Evolutionary conservation across 53 echinoderm and acorn worm genomes (phyloP).

Genomic region (Zoroaster sp.): DNA sequence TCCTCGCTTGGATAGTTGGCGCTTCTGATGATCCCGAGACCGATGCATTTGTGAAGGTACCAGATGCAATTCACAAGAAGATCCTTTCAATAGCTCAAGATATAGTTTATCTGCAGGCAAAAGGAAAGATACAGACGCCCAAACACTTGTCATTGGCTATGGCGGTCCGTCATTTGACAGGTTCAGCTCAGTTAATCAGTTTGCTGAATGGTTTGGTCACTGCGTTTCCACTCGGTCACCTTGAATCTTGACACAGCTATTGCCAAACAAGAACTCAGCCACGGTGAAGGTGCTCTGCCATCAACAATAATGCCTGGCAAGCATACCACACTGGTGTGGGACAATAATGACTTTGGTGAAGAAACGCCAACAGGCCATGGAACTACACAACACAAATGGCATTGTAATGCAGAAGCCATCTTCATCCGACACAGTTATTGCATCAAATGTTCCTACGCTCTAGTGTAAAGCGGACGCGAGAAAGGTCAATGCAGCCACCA

Average conservation of each 20-base stretch:
- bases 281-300: neutral
- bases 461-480: neutral
- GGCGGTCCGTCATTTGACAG: constrained; percentile 33
- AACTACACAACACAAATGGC: constrained; percentile 60
- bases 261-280: constrained; percentile 2
- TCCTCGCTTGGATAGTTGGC: constrained; percentile 53
- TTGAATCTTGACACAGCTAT: neutral
- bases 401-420: constrained; percentile 60
- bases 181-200: constrained; percentile 43
- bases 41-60: neutral
- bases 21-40: constrained; percentile 33
- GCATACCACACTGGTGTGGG: constrained; percentile 57
- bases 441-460: neutral
- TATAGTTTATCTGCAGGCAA: constrained; percentile 36
- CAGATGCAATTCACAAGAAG: neutral
- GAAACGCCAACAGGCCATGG: constrained; percentile 53
- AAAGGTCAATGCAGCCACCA: constrained; percentile 49
- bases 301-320: neutral
- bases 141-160: constrained; percentile 50
- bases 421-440: constrained; percentile 34
- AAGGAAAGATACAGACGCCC: constrained; percentile 30
- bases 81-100: constrained; percentile 51
- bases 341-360: constrained; percentile 57
- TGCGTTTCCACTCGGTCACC: neutral
- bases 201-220: constrained; percentile 55